Base-by-base conservation (phyloP, 1,140 invertebrate species). In the Caenorhabditis inopinata region DNA sequence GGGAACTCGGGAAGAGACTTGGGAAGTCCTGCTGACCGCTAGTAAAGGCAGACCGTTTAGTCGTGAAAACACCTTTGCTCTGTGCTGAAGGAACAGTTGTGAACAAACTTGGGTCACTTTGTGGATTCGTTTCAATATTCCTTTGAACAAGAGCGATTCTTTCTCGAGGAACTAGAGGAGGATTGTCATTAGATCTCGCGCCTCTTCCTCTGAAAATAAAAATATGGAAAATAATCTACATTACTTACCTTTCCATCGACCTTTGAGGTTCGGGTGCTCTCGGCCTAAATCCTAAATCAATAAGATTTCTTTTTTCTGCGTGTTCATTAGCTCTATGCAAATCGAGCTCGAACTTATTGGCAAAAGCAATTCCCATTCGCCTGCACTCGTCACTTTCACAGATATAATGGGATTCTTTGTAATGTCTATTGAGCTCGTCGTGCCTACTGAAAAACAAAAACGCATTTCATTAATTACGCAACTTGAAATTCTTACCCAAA, bases 301-400 rank as follows among this genome's bases (percentile, higher is more conserved):
- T 62, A 16, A 73, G 82, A 45, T 86, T 77, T n/a, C 58, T n/a
- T n/a, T 25, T 74, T 32, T 45, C 45, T 16, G 53, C 46, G 42
- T 83, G 82, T 46, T 80, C 74, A 75, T 58, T 74, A 16, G 82
- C 83, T 46, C 58, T 80, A 48, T 86, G 85, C 74, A 86, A 68
- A 49, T 84, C 78, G 14, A 87, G 68, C 42, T 86, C 85, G 14
- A 85, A 46, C 14, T 86, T 78, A 16, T 83, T 82, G 1, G 81
- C 27, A 74, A 86, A 86, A n/a, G 86, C 85, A 32, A 86, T 87
- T n/a, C 85, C 85, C 62, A 85, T 79, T 11, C 47, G 25, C 14
- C 74, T 47, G 62, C 85, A 86, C 12, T 85, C 84, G n/a, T 79
- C 80, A 7, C 79, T 62, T 23, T 77, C 73, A 79, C 85, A 86